Evolutionary conservation across 2,888 invertebrate species (phyloP), one percentile per base, ranked within the genome.

Genomic region (Epirrhoe tristata): DNA sequence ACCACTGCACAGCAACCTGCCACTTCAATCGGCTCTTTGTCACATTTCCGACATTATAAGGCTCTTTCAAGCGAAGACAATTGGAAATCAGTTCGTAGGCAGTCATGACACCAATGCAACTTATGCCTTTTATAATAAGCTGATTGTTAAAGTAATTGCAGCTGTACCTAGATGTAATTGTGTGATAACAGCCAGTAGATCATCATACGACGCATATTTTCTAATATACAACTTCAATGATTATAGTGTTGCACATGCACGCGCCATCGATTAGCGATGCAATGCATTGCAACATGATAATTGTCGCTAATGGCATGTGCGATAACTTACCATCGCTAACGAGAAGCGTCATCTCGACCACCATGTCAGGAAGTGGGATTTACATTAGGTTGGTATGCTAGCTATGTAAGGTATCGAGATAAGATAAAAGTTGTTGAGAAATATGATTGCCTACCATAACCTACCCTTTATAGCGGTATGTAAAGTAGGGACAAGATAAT

Each of bases 1-100:
- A 71, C 62, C 80, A 67, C 68, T 79, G 82, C 77, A 66, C 78
- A 73, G 74, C 82, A 83, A 85, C 83, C 84, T 86, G 85, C 75
- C 83, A 77, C 77, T 74, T 73, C 69, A 62, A 14, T 36, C 43
- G 46, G 39, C 24, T 24, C 24, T 36, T 84, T 87, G 82, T 83
- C 81, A 73, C 70, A 71, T 78, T 84, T 85, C 83, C 85, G 82
- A 70, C 77, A 76, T 57, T 32, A 57, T 24, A 24, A 24, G 24
- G 63, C 14, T 43, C 32, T 55, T 16, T 51, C 32, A 24, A 58
- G 43, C 43, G 43, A 24, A 61, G 70, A 75, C 61, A 63, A 66
- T 60, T 67, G 67, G 62, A 69, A 50, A 56, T 66, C 52, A 52
- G 48, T 32, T 12, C 8, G 36, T 39, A 7, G 10, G 7, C 2